Conservation (phyloP, 1,140 invertebrate genomes). For the Hermetia illucens region DNA sequence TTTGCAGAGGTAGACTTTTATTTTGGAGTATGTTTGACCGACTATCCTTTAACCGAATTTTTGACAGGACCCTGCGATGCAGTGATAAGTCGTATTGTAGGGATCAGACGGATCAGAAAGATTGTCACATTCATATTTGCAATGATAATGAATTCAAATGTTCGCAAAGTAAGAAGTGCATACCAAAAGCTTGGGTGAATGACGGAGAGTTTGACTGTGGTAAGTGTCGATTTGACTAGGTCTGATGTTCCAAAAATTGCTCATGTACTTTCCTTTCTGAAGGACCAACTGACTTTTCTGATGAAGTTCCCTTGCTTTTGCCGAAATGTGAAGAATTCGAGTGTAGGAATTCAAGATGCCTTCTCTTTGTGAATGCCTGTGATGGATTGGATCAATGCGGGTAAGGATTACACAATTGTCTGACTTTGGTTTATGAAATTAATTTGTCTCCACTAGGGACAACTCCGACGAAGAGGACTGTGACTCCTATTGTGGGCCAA, state of each 20-base stretch:
- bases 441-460: constrained; percentile 30
- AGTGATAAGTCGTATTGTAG: constrained; percentile 49
- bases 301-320: constrained; percentile 33
- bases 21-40: too few species aligned
- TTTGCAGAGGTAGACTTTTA: constrained; percentile 42
- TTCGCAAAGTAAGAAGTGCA: constrained; percentile 43
- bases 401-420: constrained; percentile 34
- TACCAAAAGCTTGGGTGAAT: constrained; percentile 57
- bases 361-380: constrained; percentile 53
- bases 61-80: constrained; percentile 39
- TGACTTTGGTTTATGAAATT: too few species aligned
- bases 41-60: too few species aligned
- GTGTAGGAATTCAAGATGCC: constrained; percentile 56
- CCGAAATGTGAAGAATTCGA: constrained; percentile 50
- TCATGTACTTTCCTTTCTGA: neutral
- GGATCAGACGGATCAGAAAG: constrained; percentile 44
- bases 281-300: constrained; percentile 19
- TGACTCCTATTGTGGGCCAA: constrained; percentile 19
- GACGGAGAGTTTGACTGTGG: constrained; percentile 51
- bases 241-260: constrained; percentile 11
- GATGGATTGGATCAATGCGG: constrained; percentile 56
- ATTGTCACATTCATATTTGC: constrained; percentile 36
- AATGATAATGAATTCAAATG: constrained; percentile 42
- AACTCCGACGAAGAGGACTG: constrained; percentile 43
- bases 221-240: constrained; percentile 24